Conservation (phyloP, 1,140 invertebrate genomes). For the Panulirus ornatus region DNA sequence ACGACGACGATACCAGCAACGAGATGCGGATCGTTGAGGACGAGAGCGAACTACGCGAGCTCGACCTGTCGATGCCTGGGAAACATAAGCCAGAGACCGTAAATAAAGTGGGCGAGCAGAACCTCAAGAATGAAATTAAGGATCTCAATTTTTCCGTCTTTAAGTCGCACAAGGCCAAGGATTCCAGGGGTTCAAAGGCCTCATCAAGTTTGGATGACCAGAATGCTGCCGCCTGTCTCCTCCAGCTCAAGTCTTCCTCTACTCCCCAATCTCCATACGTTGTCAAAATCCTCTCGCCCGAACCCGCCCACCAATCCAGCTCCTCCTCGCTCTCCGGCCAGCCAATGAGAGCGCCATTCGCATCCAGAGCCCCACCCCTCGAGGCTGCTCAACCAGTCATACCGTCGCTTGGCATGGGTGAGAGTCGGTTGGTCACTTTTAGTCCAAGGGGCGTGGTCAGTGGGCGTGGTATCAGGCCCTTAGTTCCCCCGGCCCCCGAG, state of each 20-base stretch:
- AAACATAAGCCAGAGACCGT: slow-evolving; percentile 15
- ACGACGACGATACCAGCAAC: slow-evolving; percentile 65
- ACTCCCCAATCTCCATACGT: slow-evolving; percentile 63
- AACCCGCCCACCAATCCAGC: slow-evolving; percentile 68
- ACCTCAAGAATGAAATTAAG: slow-evolving; percentile 41
- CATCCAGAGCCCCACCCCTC: slow-evolving; percentile 55
- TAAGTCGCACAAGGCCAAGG: slow-evolving; percentile 18
- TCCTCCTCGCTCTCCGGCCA: slow-evolving; percentile 47
- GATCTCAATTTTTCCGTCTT: slow-evolving; percentile 41
- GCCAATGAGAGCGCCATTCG: slow-evolving; percentile 37
- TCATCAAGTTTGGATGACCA: slow-evolving; percentile 63
- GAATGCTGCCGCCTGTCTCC: slow-evolving; percentile 61
- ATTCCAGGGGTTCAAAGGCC: slow-evolving; percentile 34
- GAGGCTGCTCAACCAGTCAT: slow-evolving; percentile 63
- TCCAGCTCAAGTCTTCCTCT: slow-evolving; percentile 69
- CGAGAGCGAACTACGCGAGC: slow-evolving; percentile 60
- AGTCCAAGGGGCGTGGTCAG: slow-evolving; percentile 57
- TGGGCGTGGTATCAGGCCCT: slow-evolving; percentile 50
- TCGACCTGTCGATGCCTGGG: slow-evolving; percentile 56
- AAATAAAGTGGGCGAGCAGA: slow-evolving; percentile 5
- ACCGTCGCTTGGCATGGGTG: slow-evolving; percentile 65
- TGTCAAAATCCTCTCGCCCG: slow-evolving; percentile 62
- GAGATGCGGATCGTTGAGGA: slow-evolving; percentile 68
- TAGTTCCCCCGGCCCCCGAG: slow-evolving; percentile 36
- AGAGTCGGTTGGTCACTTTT: slow-evolving; percentile 62